These are phyloP conservation scores for Microcebus griseorufus DNA, from an alignment of 2,113 vertebrate species.

Conservation along the genomic window DNA sequence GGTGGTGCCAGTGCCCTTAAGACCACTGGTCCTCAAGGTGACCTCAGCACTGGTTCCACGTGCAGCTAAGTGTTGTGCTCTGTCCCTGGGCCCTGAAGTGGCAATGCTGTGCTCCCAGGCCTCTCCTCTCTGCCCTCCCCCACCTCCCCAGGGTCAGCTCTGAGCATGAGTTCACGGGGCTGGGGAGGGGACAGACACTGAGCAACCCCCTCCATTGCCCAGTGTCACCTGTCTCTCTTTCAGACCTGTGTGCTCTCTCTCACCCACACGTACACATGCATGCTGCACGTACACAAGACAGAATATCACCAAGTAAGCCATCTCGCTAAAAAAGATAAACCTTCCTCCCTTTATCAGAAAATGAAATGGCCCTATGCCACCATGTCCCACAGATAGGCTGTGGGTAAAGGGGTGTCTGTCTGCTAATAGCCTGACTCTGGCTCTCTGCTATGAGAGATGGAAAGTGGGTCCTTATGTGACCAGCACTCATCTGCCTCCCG, in stretches of 20 bases:
- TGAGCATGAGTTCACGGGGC: background rate
- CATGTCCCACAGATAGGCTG: fast-evolving
- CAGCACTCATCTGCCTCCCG: fast-evolving
- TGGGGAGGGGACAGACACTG: background rate
- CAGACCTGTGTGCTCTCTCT: background rate
- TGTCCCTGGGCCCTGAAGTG: background rate
- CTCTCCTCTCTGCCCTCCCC: fast-evolving
- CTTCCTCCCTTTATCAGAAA: background rate
- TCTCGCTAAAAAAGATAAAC: background rate
- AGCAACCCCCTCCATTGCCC: background rate
- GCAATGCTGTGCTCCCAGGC: background rate
- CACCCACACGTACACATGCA: background rate
- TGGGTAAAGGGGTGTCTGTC: fast-evolving
- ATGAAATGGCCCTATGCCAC: fast-evolving
- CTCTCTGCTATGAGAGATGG: fast-evolving
- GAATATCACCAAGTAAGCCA: background rate
- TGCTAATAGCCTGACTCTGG: fast-evolving
- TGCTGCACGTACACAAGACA: too few relatives aligned
- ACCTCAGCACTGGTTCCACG: fast-evolving
- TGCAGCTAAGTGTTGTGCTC: background rate
- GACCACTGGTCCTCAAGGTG: background rate
- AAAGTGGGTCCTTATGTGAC: background rate
- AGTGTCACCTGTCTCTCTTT: background rate
- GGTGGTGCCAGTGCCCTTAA: fast-evolving
- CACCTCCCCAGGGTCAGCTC: fast-evolving